Evolutionary conservation across 2,888 invertebrate species (phyloP).

Genomic region (Hypomecis atomaria): DNA sequence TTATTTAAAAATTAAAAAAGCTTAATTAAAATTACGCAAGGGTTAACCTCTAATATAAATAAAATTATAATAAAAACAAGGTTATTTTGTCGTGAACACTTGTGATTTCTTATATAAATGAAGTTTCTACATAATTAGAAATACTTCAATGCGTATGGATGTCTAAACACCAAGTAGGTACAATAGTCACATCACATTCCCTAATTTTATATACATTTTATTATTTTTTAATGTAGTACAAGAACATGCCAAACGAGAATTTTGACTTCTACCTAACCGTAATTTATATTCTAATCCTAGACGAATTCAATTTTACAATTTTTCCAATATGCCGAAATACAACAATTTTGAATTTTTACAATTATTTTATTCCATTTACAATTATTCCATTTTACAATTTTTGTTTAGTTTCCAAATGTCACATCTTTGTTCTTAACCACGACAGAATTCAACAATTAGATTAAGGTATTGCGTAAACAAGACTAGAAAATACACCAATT

Average conservation of each 20-base stretch:
- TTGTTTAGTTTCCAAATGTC: conserved; percentile 41
- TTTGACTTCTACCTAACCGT: conserved; percentile 76
- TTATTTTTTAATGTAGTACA: conserved; percentile 64
- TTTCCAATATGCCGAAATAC: conserved; percentile 69
- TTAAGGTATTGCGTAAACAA: conserved; percentile 61
- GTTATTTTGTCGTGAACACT: conserved; percentile 62
- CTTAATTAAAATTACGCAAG: conserved; percentile 47
- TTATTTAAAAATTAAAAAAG: conserved; percentile 57
- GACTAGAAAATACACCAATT: conserved; percentile 81
- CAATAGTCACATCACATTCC: conserved; percentile 76
- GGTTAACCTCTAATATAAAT: conserved; percentile 51
- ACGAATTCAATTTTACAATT: conserved; percentile 73
- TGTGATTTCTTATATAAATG: conserved; percentile 46
- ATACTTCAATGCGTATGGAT: conserved; percentile 51
- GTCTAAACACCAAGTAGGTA: conserved; percentile 77
- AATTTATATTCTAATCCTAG: conserved; percentile 68
- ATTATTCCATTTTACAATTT: conserved; percentile 39
- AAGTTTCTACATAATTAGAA: conserved; percentile 41
- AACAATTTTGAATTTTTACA: conserved; percentile 67
- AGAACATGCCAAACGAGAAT: conserved; percentile 76
- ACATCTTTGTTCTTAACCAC: conserved; percentile 43
- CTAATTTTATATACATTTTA: conserved; percentile 72
- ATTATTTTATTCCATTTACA: conserved; percentile 55
- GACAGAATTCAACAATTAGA: conserved; percentile 41
- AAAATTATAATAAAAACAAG: conserved; percentile 50